phyloP scores from a whole-genome alignment of 2,888 invertebrate genomes.

The Gymnocheta viridis region DNA sequence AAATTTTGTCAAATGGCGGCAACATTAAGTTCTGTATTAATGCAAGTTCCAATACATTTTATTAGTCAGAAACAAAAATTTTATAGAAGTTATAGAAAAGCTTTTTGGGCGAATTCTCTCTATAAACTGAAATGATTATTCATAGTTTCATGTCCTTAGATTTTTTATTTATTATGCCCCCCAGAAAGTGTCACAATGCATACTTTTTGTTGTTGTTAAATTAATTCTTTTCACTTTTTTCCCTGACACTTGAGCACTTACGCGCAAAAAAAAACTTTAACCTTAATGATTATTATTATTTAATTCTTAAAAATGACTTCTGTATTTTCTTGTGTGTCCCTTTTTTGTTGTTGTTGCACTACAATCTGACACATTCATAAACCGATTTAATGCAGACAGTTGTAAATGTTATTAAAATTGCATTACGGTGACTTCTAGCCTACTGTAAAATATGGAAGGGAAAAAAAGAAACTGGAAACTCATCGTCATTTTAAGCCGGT shows the following conservation, averaged over 20 bases:
- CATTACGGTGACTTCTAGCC: conserved; percentile 54
- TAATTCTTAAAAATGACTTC: conserved; percentile 25
- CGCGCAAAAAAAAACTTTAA: background rate
- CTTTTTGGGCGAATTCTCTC: no score
- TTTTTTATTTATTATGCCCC: background rate
- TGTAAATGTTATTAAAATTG: conserved; percentile 61
- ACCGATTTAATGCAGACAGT: conserved; percentile 58
- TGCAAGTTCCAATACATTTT: no score
- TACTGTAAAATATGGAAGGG: conserved; percentile 19
- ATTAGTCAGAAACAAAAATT: no score
- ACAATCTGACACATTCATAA: conserved; percentile 45
- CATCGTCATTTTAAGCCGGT: conserved; percentile 51
- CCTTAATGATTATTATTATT: conserved; percentile 47
- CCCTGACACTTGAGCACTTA: conserved; percentile 21
- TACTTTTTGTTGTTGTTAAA: background rate
- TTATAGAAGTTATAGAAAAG: no score
- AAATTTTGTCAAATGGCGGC: no score
- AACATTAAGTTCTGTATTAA: no score
- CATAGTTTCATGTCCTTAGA: conserved; percentile 13
- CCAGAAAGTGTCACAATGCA: background rate
- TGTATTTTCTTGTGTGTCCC: conserved; percentile 19
- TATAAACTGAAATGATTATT: conserved; percentile 9
- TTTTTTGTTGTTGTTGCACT: background rate
- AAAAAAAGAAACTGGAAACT: conserved; percentile 34
- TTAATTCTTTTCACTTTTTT: conserved; percentile 19